A percentile compares a stretch with the other conserved stretches of the same genome.
Evolutionary conservation across 2,797 vertebrate genomes (phyloP).

Genomic region (Micrastur ruficollis): DNA sequence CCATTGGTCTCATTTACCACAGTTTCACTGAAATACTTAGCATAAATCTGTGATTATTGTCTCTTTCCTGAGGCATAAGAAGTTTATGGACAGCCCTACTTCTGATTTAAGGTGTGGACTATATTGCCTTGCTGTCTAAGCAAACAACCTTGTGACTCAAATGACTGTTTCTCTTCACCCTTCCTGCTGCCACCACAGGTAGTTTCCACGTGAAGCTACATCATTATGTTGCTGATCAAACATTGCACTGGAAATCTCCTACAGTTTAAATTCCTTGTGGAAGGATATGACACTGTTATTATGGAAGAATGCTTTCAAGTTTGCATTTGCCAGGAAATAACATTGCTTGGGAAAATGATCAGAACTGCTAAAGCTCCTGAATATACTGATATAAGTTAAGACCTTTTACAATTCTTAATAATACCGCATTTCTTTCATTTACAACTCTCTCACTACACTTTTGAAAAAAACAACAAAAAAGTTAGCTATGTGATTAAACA

Average conservation of each 20-base stretch:
- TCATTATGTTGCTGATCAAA: neutral
- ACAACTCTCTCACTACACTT: neutral
- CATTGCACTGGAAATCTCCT: neutral
- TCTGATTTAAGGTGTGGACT: neutral
- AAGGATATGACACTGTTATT: neutral
- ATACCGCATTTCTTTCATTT: neutral
- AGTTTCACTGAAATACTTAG: neutral
- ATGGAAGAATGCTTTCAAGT: neutral
- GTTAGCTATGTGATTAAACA: neutral
- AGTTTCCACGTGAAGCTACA: accelerated
- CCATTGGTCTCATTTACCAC: neutral
- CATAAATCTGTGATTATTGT: neutral
- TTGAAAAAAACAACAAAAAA: neutral
- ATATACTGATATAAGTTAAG: neutral
- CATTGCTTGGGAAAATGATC: neutral
- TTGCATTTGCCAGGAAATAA: neutral
- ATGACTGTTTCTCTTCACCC: neutral
- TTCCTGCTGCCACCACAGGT: neutral
- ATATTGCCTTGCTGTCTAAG: neutral
- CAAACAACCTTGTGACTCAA: neutral
- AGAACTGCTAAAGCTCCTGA: neutral
- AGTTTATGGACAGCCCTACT: neutral
- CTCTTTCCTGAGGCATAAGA: neutral
- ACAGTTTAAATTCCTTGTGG: neutral
- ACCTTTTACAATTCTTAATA: neutral